These are phyloP conservation scores for Hypercompe scribonia DNA, from an alignment of 2,888 invertebrate species.

Conservation along the genomic window DNA sequence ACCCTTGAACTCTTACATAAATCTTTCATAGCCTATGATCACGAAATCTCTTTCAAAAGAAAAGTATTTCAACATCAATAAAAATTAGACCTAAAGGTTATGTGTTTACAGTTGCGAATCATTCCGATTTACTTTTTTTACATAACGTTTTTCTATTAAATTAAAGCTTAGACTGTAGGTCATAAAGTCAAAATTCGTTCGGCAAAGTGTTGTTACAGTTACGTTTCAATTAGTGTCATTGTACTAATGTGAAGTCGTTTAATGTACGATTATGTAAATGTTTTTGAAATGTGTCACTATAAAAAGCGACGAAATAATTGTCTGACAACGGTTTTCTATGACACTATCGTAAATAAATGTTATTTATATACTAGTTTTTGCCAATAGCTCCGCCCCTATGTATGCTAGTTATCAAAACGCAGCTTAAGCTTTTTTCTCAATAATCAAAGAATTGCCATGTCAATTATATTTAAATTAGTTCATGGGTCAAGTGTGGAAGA, in stretches of 20 bases:
- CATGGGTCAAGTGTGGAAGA: too few relatives aligned
- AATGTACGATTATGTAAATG: slow-evolving; percentile 25
- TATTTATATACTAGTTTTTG: too few relatives aligned
- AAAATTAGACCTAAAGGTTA: slow-evolving; percentile 17
- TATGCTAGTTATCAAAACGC: too few relatives aligned
- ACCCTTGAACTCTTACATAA: slow-evolving; percentile 50
- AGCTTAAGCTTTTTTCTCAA: too few relatives aligned
- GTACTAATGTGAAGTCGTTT: slow-evolving; percentile 30
- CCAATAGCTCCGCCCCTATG: too few relatives aligned
- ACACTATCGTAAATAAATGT: too few relatives aligned
- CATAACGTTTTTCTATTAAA: slow-evolving; percentile 18
- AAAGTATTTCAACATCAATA: slow-evolving; percentile 23
- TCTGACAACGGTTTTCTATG: not conserved
- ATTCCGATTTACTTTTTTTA: slow-evolving; percentile 14
- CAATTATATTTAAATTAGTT: too few relatives aligned
- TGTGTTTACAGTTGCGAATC: slow-evolving; percentile 23
- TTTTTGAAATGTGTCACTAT: slow-evolving; percentile 23
- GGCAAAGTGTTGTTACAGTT: slow-evolving; percentile 8
- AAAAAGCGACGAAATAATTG: not conserved
- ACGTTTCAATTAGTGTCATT: slow-evolving; percentile 31
- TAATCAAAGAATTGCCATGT: too few relatives aligned
- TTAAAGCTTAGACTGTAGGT: slow-evolving; percentile 12
- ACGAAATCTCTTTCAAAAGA: slow-evolving; percentile 38
- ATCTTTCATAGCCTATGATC: slow-evolving; percentile 45
- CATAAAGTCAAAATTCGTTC: slow-evolving; percentile 13